Base-by-base conservation (phyloP, 2,888 invertebrate genomes). In the Drosophila neoperkinsi region DNA sequence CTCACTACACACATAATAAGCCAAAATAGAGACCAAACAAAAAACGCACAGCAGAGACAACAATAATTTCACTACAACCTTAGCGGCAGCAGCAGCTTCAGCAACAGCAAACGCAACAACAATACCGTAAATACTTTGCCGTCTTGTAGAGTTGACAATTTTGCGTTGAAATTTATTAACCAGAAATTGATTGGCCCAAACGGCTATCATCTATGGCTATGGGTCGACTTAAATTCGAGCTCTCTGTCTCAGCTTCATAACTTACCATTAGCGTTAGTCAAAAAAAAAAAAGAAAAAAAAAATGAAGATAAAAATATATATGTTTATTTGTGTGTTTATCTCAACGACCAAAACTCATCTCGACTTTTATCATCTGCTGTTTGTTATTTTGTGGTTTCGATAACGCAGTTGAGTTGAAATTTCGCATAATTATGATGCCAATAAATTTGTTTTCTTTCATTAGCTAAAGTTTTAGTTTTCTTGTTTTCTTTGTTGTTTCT, bases 391-490 rank as follows among this genome's bases (percentile, higher is more conserved):
- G 71, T 49, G 68, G 65, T 74, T 78, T 73, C 75, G 82, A 90
- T 89, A 74, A 77, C 80, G 74, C 60, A 69, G 81, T 59, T 75
- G 72, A 75, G 79, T 75, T 74, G 76, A 81, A 88, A 84, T 88
- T 85, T 87, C 84, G 90, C 90, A 91, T 90, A 91, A 90, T 90
- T 91, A 91, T 86, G 85, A 81, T 84, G 82, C 81, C 90, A 79
- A 90, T 91, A 90, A 91, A 91, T 90, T 88, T 88, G 81, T 87
- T 87, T 87, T 87, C 85, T 86, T 86, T 88, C 88, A 90, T 90
- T 90, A 85, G 85, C 78, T 79, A 79, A 89, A 88, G 74, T 86
- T 84, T 36, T 57, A 81, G 81, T 81, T 84, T 56, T 71, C 43
- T 59, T 63, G 81, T 90, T 85, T 72, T 52, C 71, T 74, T 73